Base-by-base conservation (phyloP, 1,140 invertebrate genomes). In the Hydropsyche tenuis region DNA sequence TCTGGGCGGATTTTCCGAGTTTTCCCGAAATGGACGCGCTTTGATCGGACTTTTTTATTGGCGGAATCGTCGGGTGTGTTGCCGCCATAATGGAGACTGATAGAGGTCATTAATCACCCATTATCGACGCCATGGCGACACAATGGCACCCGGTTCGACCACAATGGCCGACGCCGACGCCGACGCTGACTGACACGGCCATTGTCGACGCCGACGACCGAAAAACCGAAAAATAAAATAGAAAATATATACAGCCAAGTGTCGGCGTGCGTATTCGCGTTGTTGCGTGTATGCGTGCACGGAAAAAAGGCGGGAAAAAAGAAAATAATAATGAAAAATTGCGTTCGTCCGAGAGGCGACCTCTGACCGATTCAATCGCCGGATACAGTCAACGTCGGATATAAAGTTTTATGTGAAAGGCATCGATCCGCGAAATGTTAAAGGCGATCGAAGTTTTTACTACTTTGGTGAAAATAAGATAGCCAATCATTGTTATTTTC, bases 21-120 rank as follows among this genome's bases (percentile, higher is more conserved):
- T 9, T 9, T 37, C 30, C 30, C 3, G 9, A 37, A 37, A 37
- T 37, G 9, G 30, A 37, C 30, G n/a, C 42, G n/a, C 42, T 48
- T 68, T 68, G 65, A 68, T 68, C 65, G 65, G 65, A 68, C 45
- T 68, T 68, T 48, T 68, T 60, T 27, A 48, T 48, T 48, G 43
- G 65, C 11, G 45, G 45, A 68, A 68, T 68, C 16, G 65, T 46
- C 22, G 65, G 43, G 42, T 45, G n/a, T n/a, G 64, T 63, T 66
- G 64, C 45, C 43, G 65, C 30, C 63, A 68, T 68, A 68, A 68
- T 68, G 65, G 65, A 68, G 65, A 68, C 37, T 68, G 65, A 68
- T 68, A 68, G 65, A 43, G 43, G 65, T 48, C 65, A 68, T 68
- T 68, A 68, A 68, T 68, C 65, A 68, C 65, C 65, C 65, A 68